Percentiles rank a stretch among this genome's conserved stretches.
Evolutionary conservation across 2,113 vertebrate species (phyloP).

Genomic region (Nannobrachium achirus): DNA sequence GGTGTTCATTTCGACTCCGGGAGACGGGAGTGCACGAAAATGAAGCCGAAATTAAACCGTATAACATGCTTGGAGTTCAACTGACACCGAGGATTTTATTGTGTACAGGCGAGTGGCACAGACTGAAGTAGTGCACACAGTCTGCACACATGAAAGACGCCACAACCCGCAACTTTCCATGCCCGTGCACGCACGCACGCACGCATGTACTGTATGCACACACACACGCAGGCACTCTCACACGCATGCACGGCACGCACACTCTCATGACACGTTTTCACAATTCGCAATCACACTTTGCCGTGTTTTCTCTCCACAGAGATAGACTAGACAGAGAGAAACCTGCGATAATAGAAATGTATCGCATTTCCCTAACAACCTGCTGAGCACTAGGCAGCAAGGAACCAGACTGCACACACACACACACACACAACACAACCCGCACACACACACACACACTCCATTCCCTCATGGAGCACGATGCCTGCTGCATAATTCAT

Average conservation of each 20-base stretch:
- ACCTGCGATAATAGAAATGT: slow-evolving; percentile 41
- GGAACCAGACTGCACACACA: no score
- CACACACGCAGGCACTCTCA: neutral
- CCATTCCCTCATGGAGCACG: slow-evolving; percentile 22
- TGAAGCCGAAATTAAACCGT: no score
- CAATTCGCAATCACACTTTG: slow-evolving; percentile 55
- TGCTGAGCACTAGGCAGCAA: slow-evolving; percentile 41
- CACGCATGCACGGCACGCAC: slow-evolving; percentile 8
- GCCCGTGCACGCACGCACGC: no score
- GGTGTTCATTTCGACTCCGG: no score
- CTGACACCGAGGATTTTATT: no score
- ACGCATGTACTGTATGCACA: slow-evolving; percentile 30
- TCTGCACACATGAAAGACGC: no score
- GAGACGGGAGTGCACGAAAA: no score
- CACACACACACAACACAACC: no score
- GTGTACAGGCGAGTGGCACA: no score
- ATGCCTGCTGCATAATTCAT: slow-evolving; percentile 44
- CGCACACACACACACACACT: neutral
- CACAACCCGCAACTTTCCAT: no score
- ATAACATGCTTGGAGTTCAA: no score
- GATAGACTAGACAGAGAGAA: slow-evolving; percentile 49
- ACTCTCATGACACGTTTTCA: slow-evolving; percentile 41
- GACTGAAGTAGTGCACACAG: no score
- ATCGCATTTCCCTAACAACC: slow-evolving; percentile 47
- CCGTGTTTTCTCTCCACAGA: slow-evolving; percentile 56